Conservation (phyloP, 2,888 invertebrate genomes). For the Callyntrura guangdongensis region DNA sequence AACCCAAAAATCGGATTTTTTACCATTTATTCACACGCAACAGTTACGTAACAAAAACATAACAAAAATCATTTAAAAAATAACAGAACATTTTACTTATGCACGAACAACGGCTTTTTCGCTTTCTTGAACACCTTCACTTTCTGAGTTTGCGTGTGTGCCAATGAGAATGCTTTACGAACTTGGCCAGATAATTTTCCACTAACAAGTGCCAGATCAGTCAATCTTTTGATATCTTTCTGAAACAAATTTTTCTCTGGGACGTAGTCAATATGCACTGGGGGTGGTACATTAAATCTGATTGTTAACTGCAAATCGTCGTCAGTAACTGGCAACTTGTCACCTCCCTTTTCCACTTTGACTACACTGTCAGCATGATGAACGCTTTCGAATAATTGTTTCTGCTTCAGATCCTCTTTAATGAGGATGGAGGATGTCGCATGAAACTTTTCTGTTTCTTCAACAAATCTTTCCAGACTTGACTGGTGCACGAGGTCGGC, state of each 20-base stretch:
- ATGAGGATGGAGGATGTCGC: conserved; percentile 15
- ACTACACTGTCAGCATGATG: conserved; percentile 40
- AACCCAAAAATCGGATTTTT: too few relatives aligned
- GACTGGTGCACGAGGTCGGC: conserved; percentile 30
- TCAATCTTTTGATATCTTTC: background rate
- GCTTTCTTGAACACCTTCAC: background rate
- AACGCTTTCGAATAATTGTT: conserved; percentile 2
- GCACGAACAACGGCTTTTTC: background rate
- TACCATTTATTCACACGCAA: too few relatives aligned
- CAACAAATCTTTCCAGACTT: conserved; percentile 29
- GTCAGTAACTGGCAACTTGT: background rate
- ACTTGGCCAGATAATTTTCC: background rate
- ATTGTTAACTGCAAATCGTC: conserved; percentile 33
- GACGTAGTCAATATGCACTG: conserved; percentile 29
- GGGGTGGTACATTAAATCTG: conserved; percentile 18
- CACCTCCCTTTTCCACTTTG: background rate
- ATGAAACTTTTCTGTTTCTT: conserved; percentile 31
- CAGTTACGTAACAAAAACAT: background rate
- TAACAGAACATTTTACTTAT: background rate
- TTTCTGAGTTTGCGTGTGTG: background rate
- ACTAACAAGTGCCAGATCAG: background rate
- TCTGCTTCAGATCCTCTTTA: background rate
- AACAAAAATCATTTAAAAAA: background rate
- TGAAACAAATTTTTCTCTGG: conserved; percentile 22
- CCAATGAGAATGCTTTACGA: background rate